Evolutionary conservation across 2,888 invertebrate genomes (phyloP), one percentile per base, ranked within the genome.

Genomic region (Anorthoa munda): DNA sequence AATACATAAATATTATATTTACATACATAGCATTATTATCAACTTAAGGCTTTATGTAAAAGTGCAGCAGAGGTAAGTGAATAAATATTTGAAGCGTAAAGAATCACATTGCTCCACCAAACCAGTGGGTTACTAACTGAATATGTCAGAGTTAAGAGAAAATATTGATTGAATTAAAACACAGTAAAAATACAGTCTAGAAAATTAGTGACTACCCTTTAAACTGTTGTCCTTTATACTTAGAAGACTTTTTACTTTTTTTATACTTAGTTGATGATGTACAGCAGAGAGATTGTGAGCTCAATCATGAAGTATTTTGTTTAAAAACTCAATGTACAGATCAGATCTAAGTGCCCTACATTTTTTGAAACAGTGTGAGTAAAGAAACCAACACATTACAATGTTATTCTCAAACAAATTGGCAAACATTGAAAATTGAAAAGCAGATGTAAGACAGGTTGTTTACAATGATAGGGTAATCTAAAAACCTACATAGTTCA

Each of bases 1-100:
- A 79, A 71, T 66, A 80, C 76, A 63, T 56, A 69, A 76, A 64
- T 79, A 77, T 53, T 60, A 45, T 48, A 69, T 67, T 64, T 55
- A 65, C 39, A 66, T 26, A 59, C 17, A 56, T 53, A 23, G 26
- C 39, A 18, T 46, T 18, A 4, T 12, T n/a, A 53, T 13, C 9
- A 21, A 51, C 12, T 51, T 45, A 15, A 5, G 31, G 11, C 15
- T 1, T 59, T 23, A 55, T 15, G 31, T 31, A 31, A 31, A 46
- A 13, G 9, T 39, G 46, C n/a, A 26, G 26, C 45, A 73, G 13
- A 58, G 9, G 50, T 45, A 45, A 66, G 26, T n/a, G 18, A 13
- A 51, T 13, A 45, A 26, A 48, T 56, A 64, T 56, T 72, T 12
- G 15, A 64, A 64, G 26, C 23, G 15, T 48, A 45, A 1, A 9